Evolutionary conservation across 2,113 vertebrate species (phyloP).

Genomic region (Muntiacus muntjak): DNA sequence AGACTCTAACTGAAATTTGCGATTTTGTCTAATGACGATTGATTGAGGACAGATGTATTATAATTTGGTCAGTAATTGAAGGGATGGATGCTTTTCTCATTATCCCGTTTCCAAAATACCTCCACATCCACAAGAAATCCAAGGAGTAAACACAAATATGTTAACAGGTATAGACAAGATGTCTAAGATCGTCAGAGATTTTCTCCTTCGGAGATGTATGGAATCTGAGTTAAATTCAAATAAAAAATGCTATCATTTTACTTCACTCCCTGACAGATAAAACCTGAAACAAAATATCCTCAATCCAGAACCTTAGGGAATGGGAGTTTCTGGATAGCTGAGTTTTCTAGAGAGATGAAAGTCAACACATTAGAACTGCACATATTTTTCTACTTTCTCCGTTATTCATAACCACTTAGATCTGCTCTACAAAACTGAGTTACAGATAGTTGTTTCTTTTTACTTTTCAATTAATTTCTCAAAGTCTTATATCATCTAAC

Average conservation of each 20-base stretch:
- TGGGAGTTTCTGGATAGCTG: neutral
- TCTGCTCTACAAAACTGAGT: neutral
- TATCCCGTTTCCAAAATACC: neutral
- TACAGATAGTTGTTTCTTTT: neutral
- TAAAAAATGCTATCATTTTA: slow-evolving; percentile 1
- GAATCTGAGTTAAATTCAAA: neutral
- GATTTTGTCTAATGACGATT: neutral
- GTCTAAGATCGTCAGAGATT: neutral
- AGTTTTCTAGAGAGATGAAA: neutral
- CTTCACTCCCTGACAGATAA: neutral
- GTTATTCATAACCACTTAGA: neutral
- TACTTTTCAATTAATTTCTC: neutral
- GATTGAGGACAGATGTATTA: neutral
- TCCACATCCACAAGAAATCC: neutral
- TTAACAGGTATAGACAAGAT: neutral
- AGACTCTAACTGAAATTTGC: neutral
- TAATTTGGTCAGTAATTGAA: neutral
- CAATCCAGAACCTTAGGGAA: neutral
- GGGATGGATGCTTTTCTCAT: neutral
- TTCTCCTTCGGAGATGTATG: neutral
- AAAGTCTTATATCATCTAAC: neutral
- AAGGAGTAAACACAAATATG: neutral
- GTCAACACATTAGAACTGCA: neutral
- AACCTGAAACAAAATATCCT: neutral
- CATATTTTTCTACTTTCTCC: neutral